These are phyloP conservation scores for Vultur gryphus DNA, from an alignment of 2,797 vertebrate genomes.

Conservation along the genomic window DNA sequence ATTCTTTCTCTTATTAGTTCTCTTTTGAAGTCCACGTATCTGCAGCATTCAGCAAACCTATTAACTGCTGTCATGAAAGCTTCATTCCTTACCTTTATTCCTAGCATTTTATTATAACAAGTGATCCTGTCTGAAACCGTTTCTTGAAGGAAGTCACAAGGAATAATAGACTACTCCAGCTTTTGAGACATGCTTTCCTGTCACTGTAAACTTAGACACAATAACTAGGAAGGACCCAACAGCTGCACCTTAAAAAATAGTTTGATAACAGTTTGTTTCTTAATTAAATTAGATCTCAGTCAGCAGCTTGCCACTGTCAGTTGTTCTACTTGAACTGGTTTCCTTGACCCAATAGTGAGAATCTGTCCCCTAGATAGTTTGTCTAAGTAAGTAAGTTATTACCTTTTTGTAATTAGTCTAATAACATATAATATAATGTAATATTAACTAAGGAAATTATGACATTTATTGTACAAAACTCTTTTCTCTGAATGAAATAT, in stretches of 20 bases:
- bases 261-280: background rate
- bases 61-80: background rate
- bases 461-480: background rate
- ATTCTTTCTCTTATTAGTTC: background rate
- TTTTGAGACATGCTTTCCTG: background rate
- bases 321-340: background rate
- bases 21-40: background rate
- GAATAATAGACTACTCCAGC: background rate
- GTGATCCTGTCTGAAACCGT: background rate
- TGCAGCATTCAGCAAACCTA: background rate
- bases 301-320: background rate
- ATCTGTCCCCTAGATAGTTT: background rate
- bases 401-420: background rate
- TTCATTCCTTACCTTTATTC: conserved; percentile 1
- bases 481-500: background rate
- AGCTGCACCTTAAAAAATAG: background rate
- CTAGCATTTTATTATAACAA: background rate
- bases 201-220: background rate
- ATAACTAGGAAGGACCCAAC: background rate
- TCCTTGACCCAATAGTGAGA: background rate
- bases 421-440: background rate
- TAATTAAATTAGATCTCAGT: background rate
- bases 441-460: background rate
- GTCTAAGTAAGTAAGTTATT: background rate
- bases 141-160: background rate